phyloP scores from a whole-genome alignment of 2,888 invertebrate species.

The Synanthedon tipuliformis region DNA sequence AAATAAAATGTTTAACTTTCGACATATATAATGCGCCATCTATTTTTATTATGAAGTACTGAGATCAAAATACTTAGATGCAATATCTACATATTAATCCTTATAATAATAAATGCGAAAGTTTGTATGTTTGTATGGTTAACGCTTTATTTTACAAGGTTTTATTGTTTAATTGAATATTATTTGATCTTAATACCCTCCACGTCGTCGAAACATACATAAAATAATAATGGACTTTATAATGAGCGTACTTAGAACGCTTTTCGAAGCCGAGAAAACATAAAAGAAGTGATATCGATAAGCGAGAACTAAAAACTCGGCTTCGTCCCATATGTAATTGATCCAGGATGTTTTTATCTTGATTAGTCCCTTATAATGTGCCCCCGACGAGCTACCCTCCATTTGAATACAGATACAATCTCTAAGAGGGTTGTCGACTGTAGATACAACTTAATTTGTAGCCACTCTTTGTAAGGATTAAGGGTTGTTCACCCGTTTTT shows the following conservation, averaged over 20 bases:
- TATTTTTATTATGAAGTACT: too few species aligned
- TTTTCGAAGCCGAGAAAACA: not conserved
- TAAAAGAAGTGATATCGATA: constrained; percentile 35
- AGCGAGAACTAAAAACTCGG: constrained; percentile 56
- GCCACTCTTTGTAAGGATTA: constrained; percentile 61
- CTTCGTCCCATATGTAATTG: constrained; percentile 61
- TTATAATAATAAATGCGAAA: too few species aligned
- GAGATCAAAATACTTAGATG: too few species aligned
- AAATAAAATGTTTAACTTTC: too few species aligned
- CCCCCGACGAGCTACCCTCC: constrained; percentile 62
- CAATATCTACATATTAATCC: too few species aligned
- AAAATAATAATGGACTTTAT: too few species aligned
- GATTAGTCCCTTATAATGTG: constrained; percentile 59
- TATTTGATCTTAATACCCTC: too few species aligned
- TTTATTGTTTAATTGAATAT: too few species aligned
- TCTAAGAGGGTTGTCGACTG: constrained; percentile 67
- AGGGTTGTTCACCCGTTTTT: constrained; percentile 36
- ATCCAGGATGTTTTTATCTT: constrained; percentile 65
- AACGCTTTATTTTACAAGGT: too few species aligned
- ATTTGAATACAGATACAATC: constrained; percentile 58
- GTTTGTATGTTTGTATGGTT: too few species aligned
- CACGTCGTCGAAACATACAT: too few species aligned
- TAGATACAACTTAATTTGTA: constrained; percentile 70
- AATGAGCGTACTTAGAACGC: not conserved
- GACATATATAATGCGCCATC: too few species aligned